Percentiles rank a stretch among this genome's conserved stretches.
These are phyloP conservation scores for Watsonalla cultraria DNA, from an alignment of 2,888 invertebrate genomes.

Conservation along the genomic window DNA sequence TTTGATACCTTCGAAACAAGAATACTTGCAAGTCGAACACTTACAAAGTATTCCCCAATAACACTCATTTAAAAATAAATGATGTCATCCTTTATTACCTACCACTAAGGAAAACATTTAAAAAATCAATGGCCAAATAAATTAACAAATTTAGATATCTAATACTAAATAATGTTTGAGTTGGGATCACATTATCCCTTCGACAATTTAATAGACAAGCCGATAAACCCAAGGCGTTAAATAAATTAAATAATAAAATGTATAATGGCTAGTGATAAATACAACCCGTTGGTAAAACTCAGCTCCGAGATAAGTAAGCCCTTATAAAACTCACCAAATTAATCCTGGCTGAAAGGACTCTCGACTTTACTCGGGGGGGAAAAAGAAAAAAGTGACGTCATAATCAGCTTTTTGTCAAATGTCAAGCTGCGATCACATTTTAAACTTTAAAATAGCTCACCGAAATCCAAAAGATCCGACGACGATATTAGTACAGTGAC, in stretches of 20 bases:
- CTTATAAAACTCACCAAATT: slow-evolving; percentile 74
- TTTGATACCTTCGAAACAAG: too few species aligned
- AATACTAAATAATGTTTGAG: slow-evolving; percentile 60
- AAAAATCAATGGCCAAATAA: slow-evolving; percentile 34
- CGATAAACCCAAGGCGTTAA: slow-evolving; percentile 71
- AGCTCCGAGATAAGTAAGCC: slow-evolving; percentile 70
- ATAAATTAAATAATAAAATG: slow-evolving; percentile 78
- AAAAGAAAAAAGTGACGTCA: slow-evolving; percentile 70
- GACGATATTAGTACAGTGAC: slow-evolving; percentile 15
- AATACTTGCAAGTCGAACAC: neutral
- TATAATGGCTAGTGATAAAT: slow-evolving; percentile 75
- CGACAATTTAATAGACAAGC: slow-evolving; percentile 74
- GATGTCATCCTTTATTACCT: slow-evolving; percentile 11
- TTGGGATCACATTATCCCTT: slow-evolving; percentile 66
- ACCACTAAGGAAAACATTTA: neutral
- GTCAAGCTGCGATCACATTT: slow-evolving; percentile 67
- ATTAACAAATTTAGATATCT: slow-evolving; percentile 49
- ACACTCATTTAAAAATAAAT: slow-evolving; percentile 12
- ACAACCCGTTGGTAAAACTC: slow-evolving; percentile 69
- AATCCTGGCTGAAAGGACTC: slow-evolving; percentile 73
- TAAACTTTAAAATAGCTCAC: slow-evolving; percentile 65
- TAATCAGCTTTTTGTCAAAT: slow-evolving; percentile 78
- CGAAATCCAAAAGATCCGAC: slow-evolving; percentile 39
- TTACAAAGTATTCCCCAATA: neutral
- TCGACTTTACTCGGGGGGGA: slow-evolving; percentile 44